These are phyloP conservation scores for Cheilosia vernalis DNA, from an alignment of 2,888 invertebrate species.

Conservation along the genomic window DNA sequence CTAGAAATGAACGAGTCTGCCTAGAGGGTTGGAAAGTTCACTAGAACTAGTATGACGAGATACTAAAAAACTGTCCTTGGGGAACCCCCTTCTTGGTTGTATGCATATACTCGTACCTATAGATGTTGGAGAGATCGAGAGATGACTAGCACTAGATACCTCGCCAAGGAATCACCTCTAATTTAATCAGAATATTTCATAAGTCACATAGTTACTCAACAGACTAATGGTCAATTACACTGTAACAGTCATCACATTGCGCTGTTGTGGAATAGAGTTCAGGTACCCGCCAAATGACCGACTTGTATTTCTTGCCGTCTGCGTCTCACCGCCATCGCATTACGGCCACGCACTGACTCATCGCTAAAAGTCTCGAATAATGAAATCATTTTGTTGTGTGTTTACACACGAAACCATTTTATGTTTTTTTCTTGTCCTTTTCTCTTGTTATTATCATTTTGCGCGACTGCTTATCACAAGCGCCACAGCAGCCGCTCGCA, in stretches of 20 bases:
- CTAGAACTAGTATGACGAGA: slow-evolving; percentile 12
- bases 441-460: slow-evolving; percentile 54
- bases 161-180: slow-evolving; percentile 47
- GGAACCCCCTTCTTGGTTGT: slow-evolving; percentile 22
- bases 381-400: slow-evolving; percentile 70
- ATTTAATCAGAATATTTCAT: slow-evolving; percentile 50
- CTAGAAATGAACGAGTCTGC: neutral
- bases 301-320: slow-evolving; percentile 14
- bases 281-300: slow-evolving; percentile 58
- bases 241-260: slow-evolving; percentile 50
- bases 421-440: slow-evolving; percentile 46
- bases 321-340: slow-evolving; percentile 40
- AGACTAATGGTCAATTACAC: slow-evolving; percentile 28
- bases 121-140: neutral
- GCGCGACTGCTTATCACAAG: slow-evolving; percentile 47
- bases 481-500: slow-evolving; percentile 30
- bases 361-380: slow-evolving; percentile 60
- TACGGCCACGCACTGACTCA: slow-evolving; percentile 62
- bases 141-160: neutral
- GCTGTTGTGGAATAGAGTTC: slow-evolving; percentile 62
- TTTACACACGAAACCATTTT: slow-evolving; percentile 72
- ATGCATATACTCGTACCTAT: neutral
- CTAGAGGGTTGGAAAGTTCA: slow-evolving; percentile 23
- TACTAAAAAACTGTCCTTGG: neutral
- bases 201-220: slow-evolving; percentile 51